A percentile compares a stretch with the other conserved stretches of the same genome.
Conservation (phyloP, 2,888 invertebrate species). For the Heliconius cydno region DNA sequence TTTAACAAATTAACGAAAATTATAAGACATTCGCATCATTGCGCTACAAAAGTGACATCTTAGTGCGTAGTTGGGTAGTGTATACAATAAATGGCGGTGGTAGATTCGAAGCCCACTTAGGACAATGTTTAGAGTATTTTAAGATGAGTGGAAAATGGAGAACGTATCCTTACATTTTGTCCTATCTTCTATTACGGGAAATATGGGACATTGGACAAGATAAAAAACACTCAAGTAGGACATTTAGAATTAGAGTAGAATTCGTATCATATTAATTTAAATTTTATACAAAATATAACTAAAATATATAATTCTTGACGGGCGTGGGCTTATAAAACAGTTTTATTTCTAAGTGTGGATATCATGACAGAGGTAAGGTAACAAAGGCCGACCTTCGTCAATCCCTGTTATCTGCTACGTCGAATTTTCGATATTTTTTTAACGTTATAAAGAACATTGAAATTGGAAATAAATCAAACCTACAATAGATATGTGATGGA, state of each 20-base stretch:
- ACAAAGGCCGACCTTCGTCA: constrained; percentile 26
- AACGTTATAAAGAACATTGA: constrained; percentile 16
- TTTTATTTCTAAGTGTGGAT: constrained; percentile 19
- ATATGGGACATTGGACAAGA: no score
- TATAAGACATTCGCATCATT: neutral
- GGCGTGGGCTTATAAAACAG: neutral
- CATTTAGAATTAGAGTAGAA: no score
- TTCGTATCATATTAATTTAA: no score
- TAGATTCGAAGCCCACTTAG: no score
- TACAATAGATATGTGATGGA: neutral
- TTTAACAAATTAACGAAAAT: neutral
- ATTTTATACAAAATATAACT: neutral
- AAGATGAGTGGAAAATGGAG: no score
- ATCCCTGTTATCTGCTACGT: constrained; percentile 15
- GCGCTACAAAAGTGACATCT: no score
- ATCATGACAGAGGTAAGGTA: constrained; percentile 24
- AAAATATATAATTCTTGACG: neutral
- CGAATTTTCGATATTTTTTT: constrained; percentile 20
- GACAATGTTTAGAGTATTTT: no score
- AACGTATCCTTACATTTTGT: no score
- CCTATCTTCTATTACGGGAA: no score
- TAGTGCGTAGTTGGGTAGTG: no score
- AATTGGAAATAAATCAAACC: constrained; percentile 22
- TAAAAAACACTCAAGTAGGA: no score
- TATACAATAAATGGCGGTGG: no score